These are phyloP conservation scores for Homarus gammarus DNA, from an alignment of 2,888 invertebrate genomes.

Conservation along the genomic window DNA sequence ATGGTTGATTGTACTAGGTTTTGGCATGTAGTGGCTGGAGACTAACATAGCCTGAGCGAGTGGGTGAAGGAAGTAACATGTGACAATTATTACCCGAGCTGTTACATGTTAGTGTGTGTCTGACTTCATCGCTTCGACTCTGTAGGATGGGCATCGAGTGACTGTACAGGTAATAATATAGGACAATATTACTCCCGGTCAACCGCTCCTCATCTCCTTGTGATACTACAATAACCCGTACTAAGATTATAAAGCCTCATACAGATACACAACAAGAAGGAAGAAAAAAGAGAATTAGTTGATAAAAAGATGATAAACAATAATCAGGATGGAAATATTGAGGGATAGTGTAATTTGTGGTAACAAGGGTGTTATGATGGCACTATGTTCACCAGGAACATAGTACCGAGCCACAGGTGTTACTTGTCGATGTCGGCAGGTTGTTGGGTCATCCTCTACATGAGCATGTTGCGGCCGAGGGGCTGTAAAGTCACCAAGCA, in stretches of 20 bases:
- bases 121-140: constrained; percentile 38
- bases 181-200: neutral
- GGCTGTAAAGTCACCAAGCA: constrained; percentile 5
- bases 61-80: neutral
- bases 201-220: constrained; percentile 26
- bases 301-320: constrained; percentile 4
- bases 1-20: neutral
- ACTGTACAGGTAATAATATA: neutral
- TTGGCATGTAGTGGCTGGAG: constrained; percentile 14
- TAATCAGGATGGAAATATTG: constrained; percentile 12
- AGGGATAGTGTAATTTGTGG: neutral
- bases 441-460: constrained; percentile 22
- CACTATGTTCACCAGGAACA: constrained; percentile 8
- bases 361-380: neutral
- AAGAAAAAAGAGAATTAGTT: constrained; percentile 33
- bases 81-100: constrained; percentile 23
- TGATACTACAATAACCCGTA: constrained; percentile 37
- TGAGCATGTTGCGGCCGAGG: constrained; percentile 26
- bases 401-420: neutral
- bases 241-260: constrained; percentile 2
- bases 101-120: constrained; percentile 54
- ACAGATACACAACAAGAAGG: constrained; percentile 11
- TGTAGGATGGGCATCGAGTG: neutral
- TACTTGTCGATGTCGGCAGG: neutral
- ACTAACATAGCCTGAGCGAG: neutral